Percentiles rank a stretch among this genome's conserved stretches.
These are phyloP conservation scores for Drosophila falleni DNA, from an alignment of 2,888 invertebrate species.

Conservation along the genomic window DNA sequence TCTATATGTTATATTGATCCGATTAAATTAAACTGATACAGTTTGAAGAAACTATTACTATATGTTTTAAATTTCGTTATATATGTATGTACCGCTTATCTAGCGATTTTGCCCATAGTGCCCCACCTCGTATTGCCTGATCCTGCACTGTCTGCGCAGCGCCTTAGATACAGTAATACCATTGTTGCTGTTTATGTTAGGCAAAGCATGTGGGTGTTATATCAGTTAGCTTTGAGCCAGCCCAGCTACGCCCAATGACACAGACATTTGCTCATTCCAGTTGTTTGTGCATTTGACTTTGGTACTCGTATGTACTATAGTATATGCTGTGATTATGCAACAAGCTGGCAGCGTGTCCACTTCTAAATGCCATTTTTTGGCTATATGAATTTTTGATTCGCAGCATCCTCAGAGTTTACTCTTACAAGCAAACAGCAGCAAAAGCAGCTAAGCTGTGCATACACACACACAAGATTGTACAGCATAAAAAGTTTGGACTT, in stretches of 20 bases:
- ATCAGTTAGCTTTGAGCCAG: slow-evolving; percentile 3
- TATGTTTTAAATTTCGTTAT: too few species aligned
- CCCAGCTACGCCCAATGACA: slow-evolving; percentile 9
- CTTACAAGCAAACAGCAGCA: slow-evolving; percentile 22
- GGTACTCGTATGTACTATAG: not conserved
- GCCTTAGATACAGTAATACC: slow-evolving; percentile 23
- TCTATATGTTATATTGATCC: too few species aligned
- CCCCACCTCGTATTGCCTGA: not conserved
- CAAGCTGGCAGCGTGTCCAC: slow-evolving; percentile 52
- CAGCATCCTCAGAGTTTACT: slow-evolving; percentile 35
- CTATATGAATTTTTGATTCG: slow-evolving; percentile 63
- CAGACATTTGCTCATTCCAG: slow-evolving; percentile 5
- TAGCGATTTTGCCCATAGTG: too few species aligned
- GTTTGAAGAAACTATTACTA: too few species aligned
- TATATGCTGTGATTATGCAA: slow-evolving; percentile 63
- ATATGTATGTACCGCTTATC: too few species aligned
- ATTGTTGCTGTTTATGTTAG: slow-evolving; percentile 34
- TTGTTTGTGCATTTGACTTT: slow-evolving; percentile 34
- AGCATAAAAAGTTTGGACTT: slow-evolving; percentile 16
- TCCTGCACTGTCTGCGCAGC: not conserved
- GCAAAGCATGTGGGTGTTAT: slow-evolving; percentile 50
- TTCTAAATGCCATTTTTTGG: slow-evolving; percentile 52
- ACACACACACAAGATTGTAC: too few species aligned
- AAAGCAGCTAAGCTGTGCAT: slow-evolving; percentile 35
- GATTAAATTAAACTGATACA: too few species aligned